Conservation (phyloP, 2,113 vertebrate species). For the Verasper variegatus region DNA sequence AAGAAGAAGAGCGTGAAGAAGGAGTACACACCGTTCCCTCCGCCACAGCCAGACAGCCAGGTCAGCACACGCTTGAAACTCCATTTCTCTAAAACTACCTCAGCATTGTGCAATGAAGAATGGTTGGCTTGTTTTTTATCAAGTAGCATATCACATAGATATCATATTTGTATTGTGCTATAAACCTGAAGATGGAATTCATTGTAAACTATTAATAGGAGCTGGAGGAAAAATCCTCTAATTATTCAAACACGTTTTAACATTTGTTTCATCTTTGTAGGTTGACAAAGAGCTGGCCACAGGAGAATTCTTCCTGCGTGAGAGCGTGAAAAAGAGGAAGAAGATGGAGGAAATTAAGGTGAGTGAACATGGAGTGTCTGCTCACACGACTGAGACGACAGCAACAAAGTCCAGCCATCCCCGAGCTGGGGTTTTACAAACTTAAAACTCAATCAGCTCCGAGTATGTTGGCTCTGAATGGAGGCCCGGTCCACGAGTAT, state of each 20-base stretch:
- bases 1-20: slow-evolving; percentile 93
- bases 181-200: background rate
- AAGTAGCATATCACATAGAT: no score
- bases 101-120: background rate
- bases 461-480: no score
- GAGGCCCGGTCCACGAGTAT: no score
- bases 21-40: slow-evolving; percentile 96
- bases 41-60: slow-evolving; percentile 94
- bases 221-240: background rate
- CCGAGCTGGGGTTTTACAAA: no score
- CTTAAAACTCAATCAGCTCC: no score
- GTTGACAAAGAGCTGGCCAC: slow-evolving; percentile 93
- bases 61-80: slow-evolving; percentile 64
- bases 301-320: slow-evolving; percentile 95
- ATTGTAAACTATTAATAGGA: background rate
- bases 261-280: slow-evolving; percentile 67
- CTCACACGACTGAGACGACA: background rate
- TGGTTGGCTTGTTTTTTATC: no score
- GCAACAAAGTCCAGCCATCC: background rate
- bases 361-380: slow-evolving; percentile 1
- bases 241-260: background rate
- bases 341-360: slow-evolving; percentile 93
- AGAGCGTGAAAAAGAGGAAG: slow-evolving; percentile 90
- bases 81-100: background rate
- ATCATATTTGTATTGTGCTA: background rate